Evolutionary conservation across 2,797 vertebrate genomes (phyloP).

Genomic region (Rhinatrema bivittatum): DNA sequence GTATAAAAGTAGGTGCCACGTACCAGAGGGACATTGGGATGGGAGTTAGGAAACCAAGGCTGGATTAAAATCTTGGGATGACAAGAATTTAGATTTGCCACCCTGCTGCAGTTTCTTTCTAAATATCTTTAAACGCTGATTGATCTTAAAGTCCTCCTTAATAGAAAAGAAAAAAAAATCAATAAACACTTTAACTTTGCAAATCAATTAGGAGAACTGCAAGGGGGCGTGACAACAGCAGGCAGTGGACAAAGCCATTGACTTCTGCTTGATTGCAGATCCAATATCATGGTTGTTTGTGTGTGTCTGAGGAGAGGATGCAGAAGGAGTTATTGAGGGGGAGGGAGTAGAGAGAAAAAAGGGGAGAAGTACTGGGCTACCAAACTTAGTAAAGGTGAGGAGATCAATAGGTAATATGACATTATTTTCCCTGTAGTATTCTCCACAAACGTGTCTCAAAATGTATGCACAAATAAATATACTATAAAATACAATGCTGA

Average conservation of each 20-base stretch:
- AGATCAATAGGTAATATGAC: no score
- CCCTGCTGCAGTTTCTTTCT: conserved; percentile 16
- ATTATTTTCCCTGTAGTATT: no score
- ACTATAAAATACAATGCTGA: no score
- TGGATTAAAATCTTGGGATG: conserved; percentile 6
- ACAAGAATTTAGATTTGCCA: no score
- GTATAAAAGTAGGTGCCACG: no score
- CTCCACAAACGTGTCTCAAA: no score
- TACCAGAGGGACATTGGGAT: conserved; percentile 14
- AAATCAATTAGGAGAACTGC: conserved; percentile 24
- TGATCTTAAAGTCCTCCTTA: conserved; percentile 18
- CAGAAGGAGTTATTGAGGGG: no score
- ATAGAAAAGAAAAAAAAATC: conserved; percentile 17
- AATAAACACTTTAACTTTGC: conserved; percentile 21
- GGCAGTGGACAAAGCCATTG: background rate
- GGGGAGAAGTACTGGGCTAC: no score
- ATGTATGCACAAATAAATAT: no score
- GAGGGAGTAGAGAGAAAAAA: no score
- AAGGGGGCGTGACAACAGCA: conserved; percentile 10
- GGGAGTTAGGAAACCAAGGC: conserved; percentile 5
- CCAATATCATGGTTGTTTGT: background rate
- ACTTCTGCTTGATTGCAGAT: conserved; percentile 5
- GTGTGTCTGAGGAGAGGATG: no score
- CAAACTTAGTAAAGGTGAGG: no score
- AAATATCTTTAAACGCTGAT: conserved; percentile 18